Evolutionary conservation across 2,797 vertebrate genomes (phyloP), one percentile per base, ranked within the genome.

Genomic region (Glyptemys insculpta): DNA sequence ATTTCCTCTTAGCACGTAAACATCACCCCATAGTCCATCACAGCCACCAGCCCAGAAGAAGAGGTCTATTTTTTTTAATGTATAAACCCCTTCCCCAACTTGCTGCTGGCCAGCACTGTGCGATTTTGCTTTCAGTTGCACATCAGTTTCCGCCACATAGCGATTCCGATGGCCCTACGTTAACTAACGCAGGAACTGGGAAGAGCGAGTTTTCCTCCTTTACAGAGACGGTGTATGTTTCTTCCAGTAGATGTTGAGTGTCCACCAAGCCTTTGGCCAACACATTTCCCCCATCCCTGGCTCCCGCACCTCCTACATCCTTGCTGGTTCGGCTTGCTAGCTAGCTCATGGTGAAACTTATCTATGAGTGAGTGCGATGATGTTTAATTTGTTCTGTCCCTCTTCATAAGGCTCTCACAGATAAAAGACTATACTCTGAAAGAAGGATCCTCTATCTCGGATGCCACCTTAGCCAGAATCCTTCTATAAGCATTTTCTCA

Each of bases 21-120:
- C 86, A 92, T 90, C 56, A 86, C 85, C 89, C 89, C 89, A 74
- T 53, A 89, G 72, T 0, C 87, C 90, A 8, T 34, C 57, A 50
- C 15, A 57, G 86, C 34, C 62, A 34, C n/a, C 25, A 82, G 81
- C 85, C 79, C 72, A 79, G 53, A 90, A 86, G 96, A 86, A 95
- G 80, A 95, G 87, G 14, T 92, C 81, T 96, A 94, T 96, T 92
- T 81, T 54, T 86, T 95, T 97, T 93, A 65, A 53, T 83, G 18
- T 19, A 65, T 80, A 34, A 89, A 12, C 21, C 91, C 79, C 79
- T 49, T 41, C 83, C 83, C 19, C 50, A 29, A 8, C 88, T 92
- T 65, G 88, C 91, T 95, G 96, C 97, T 96, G 97, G 96, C 92
- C 96, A 85, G 96, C 92, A 1, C 6, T 0, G 41, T 81, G 92